phyloP scores from a whole-genome alignment of 1,140 invertebrate genomes.

The Luehdorfia chinensis region DNA sequence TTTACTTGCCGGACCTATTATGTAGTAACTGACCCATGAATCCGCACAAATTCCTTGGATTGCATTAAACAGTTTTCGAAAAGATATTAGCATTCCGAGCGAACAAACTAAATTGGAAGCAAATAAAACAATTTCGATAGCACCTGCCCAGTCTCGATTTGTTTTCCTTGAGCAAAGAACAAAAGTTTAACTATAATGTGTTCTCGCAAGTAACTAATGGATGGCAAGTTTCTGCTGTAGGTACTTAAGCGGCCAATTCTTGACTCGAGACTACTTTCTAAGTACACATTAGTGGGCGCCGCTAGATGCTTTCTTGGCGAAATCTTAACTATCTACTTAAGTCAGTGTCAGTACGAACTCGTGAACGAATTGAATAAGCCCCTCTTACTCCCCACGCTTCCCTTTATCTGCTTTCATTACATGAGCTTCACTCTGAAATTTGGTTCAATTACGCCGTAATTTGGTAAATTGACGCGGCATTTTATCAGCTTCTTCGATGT shows the following conservation, averaged over 20 bases:
- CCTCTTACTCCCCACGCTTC: slow-evolving; percentile 42
- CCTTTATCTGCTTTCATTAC: slow-evolving; percentile 67
- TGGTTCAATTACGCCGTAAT: slow-evolving; percentile 68
- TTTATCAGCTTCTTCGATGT: slow-evolving; percentile 60
- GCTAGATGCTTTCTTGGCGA: slow-evolving; percentile 52
- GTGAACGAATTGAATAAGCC: slow-evolving; percentile 62
- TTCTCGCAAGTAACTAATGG: slow-evolving; percentile 66
- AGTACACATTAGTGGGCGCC: slow-evolving; percentile 68
- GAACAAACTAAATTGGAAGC: slow-evolving; percentile 10
- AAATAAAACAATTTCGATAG: slow-evolving; percentile 31
- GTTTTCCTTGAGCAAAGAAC: slow-evolving; percentile 47
- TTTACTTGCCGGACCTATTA: too few species aligned
- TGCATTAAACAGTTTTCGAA: too few species aligned
- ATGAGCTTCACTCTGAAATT: slow-evolving; percentile 65
- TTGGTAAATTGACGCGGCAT: slow-evolving; percentile 63
- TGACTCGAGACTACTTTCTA: slow-evolving; percentile 63
- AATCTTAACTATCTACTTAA: slow-evolving; percentile 74
- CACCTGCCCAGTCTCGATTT: slow-evolving; percentile 39
- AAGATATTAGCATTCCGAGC: neutral
- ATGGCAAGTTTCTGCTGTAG: slow-evolving; percentile 61
- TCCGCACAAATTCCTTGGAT: too few species aligned
- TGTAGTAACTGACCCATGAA: too few species aligned
- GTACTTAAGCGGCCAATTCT: slow-evolving; percentile 67
- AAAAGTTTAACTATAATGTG: slow-evolving; percentile 70
- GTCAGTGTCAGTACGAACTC: slow-evolving; percentile 58